Evolutionary conservation across 2,888 invertebrate genomes (phyloP).

Genomic region (Halictus ligatus): DNA sequence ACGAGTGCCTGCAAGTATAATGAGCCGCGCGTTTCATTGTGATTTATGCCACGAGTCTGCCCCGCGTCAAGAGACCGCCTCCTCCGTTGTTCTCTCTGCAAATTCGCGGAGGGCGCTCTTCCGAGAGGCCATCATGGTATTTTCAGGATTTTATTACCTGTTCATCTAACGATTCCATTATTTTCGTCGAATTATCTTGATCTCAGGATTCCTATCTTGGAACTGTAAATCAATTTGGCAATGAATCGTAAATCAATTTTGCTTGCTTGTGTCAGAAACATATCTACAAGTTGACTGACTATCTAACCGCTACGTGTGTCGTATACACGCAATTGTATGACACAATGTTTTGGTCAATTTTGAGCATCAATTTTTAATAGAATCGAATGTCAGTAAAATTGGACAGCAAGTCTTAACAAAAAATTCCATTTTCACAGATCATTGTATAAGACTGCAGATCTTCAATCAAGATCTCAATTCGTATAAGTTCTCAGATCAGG

Average conservation of each 20-base stretch:
- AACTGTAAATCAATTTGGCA: not conserved
- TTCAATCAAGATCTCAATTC: too few species aligned
- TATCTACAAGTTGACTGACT: not conserved
- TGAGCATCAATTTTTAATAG: too few species aligned
- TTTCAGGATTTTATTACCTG: not conserved
- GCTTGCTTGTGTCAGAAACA: not conserved
- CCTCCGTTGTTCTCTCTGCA: slow-evolving; percentile 26
- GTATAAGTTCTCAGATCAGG: too few species aligned
- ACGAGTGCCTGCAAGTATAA: slow-evolving; percentile 75
- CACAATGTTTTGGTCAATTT: too few species aligned
- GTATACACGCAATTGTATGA: too few species aligned
- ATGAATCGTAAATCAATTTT: not conserved
- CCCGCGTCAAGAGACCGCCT: slow-evolving; percentile 51
- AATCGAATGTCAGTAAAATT: too few species aligned
- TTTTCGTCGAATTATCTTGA: not conserved
- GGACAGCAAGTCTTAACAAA: too few species aligned
- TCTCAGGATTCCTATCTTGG: not conserved
- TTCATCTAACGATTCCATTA: not conserved
- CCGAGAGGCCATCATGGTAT: not conserved
- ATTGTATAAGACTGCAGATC: too few species aligned
- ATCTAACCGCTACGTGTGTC: too few species aligned
- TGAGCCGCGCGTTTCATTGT: slow-evolving; percentile 76
- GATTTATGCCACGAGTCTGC: slow-evolving; percentile 75
- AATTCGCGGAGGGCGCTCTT: slow-evolving; percentile 25
- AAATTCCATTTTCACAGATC: too few species aligned